These are phyloP conservation scores for Toxotes jaculatrix DNA, from an alignment of 2,113 vertebrate species.

Conservation along the genomic window DNA sequence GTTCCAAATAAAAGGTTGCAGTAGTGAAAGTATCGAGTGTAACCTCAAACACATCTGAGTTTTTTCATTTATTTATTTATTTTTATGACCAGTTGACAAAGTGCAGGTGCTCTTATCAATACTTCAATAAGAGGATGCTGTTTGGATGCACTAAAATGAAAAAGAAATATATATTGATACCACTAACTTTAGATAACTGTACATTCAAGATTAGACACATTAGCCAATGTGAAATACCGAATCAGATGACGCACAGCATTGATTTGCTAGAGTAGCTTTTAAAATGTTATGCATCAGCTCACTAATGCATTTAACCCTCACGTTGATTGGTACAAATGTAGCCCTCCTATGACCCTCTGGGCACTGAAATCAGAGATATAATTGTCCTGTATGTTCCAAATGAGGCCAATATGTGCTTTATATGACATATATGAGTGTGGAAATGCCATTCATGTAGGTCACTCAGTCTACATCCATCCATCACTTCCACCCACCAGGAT, in stretches of 20 bases:
- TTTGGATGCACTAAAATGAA: neutral
- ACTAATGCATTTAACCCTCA: conserved; percentile 50
- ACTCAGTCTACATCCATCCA: conserved; percentile 61
- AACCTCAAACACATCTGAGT: conserved; percentile 21
- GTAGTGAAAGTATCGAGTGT: conserved; percentile 3
- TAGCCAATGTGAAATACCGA: neutral
- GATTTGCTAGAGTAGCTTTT: conserved; percentile 52
- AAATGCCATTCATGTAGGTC: conserved; percentile 63
- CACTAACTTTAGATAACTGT: neutral
- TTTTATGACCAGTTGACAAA: conserved; percentile 16
- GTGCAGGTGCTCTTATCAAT: conserved; percentile 32
- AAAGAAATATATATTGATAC: neutral
- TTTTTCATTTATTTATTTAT: neutral
- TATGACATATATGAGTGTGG: conserved; percentile 44
- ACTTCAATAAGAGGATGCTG: conserved; percentile 4
- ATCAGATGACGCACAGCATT: conserved; percentile 11
- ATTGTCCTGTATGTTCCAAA: conserved; percentile 46
- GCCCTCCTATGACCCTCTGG: conserved; percentile 30
- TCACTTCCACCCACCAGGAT: conserved; percentile 54
- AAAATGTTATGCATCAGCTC: conserved; percentile 50
- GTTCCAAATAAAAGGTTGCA: conserved; percentile 32
- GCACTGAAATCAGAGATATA: conserved; percentile 54
- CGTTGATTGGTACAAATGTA: conserved; percentile 50
- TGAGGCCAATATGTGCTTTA: conserved; percentile 44
- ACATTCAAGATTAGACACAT: conserved; percentile 1